phyloP scores from a whole-genome alignment of 2,113 vertebrate genomes.

The Chionis minor region DNA sequence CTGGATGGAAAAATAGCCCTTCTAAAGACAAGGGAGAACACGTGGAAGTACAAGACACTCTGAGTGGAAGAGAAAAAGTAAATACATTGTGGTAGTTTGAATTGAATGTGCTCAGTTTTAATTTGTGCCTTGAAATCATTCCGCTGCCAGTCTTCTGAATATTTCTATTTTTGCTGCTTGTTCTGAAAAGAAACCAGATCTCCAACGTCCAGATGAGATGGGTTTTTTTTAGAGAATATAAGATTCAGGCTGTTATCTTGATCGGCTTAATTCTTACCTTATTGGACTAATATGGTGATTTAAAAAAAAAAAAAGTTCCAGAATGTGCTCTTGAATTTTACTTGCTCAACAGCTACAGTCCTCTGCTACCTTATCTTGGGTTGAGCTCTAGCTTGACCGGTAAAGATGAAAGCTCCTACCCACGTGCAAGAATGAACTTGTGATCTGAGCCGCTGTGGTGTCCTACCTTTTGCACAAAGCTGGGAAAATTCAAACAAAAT shows the following conservation, averaged over 20 bases:
- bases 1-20: not conserved
- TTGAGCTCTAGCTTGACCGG: accelerated
- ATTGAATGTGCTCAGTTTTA: not conserved
- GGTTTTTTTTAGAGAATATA: not conserved
- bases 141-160: not conserved
- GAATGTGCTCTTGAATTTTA: not conserved
- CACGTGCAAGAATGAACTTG: not conserved
- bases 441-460: not conserved
- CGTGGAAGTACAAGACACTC: not conserved
- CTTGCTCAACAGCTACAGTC: not conserved
- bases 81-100: not conserved
- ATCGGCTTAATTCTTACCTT: not conserved
- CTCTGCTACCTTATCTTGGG: not conserved
- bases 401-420: not conserved
- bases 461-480: not conserved
- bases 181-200: conserved; percentile 9
- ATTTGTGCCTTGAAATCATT: not conserved
- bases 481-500: not conserved
- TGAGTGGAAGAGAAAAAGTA: not conserved
- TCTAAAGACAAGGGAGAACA: not conserved
- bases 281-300: not conserved
- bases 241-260: not conserved
- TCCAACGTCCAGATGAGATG: not conserved
- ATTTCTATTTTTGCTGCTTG: not conserved
- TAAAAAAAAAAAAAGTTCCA: not conserved